Percentiles rank a stretch among this genome's conserved stretches.
phyloP scores from a whole-genome alignment of 2,797 vertebrate species.

The Erethizon dorsatum region DNA sequence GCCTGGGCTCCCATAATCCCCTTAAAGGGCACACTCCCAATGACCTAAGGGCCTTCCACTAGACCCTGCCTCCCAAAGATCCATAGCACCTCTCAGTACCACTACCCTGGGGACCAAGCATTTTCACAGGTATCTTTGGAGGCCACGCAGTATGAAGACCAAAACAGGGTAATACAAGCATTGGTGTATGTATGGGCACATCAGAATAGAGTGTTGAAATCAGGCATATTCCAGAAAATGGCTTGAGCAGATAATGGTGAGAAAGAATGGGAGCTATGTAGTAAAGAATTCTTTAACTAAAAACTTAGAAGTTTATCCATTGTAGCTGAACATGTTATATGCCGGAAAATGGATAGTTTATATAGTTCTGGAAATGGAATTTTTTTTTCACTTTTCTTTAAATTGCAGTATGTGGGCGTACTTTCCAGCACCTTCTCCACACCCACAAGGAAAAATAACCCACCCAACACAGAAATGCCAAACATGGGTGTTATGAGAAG shows the following conservation, averaged over 20 bases:
- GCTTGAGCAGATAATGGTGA: background rate
- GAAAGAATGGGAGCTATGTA: background rate
- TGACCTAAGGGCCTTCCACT: background rate
- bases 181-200: background rate
- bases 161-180: background rate
- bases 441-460: conserved; percentile 78
- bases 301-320: background rate
- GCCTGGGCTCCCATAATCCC: background rate
- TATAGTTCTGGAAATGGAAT: conserved; percentile 51
- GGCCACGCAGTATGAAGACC: background rate
- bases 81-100: background rate
- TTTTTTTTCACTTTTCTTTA: conserved; percentile 44
- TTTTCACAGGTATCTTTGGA: background rate
- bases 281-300: background rate
- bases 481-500: conserved; percentile 68
- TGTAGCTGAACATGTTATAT: background rate
- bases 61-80: background rate
- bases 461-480: conserved; percentile 59
- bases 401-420: conserved; percentile 62
- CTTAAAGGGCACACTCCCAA: no score
- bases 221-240: background rate
- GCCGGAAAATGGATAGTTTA: background rate
- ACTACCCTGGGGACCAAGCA: background rate
- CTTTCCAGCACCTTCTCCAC: conserved; percentile 75
- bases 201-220: background rate